Percentiles rank a stretch among this genome's conserved stretches.
These are phyloP conservation scores for Excalfactoria chinensis DNA, from an alignment of 2,113 vertebrate genomes.

Conservation along the genomic window DNA sequence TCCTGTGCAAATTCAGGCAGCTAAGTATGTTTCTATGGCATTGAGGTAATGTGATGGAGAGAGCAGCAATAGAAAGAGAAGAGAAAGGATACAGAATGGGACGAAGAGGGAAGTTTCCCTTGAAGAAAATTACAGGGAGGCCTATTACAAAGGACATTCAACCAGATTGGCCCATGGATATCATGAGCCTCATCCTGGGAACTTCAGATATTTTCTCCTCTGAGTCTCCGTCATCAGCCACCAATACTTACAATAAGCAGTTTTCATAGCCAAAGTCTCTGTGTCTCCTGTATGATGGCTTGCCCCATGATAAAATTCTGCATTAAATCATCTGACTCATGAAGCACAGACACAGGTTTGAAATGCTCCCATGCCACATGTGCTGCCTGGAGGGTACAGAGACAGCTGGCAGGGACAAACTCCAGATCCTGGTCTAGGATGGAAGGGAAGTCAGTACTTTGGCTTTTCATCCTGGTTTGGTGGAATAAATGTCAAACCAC, in stretches of 20 bases:
- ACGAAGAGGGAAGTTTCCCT: background rate
- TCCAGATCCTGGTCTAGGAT: background rate
- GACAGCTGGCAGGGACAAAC: background rate
- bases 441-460: background rate
- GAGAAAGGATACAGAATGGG: background rate
- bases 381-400: background rate
- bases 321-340: fast-evolving
- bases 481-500: background rate
- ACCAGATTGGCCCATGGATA: background rate
- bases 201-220: background rate
- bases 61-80: background rate
- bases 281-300: too few species aligned
- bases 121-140: background rate
- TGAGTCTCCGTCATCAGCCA: background rate
- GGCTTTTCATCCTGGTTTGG: background rate
- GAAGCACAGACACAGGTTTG: background rate
- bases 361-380: background rate
- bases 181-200: background rate
- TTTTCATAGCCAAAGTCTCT: background rate
- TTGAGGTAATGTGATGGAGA: background rate
- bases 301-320: background rate
- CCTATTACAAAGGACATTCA: background rate
- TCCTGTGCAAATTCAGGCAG: background rate
- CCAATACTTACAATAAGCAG: background rate
- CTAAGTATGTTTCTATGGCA: background rate